Percentiles rank a stretch among this genome's conserved stretches.
Evolutionary conservation across 2,797 vertebrate species (phyloP).

Genomic region (Synaphobranchus kaupii): DNA sequence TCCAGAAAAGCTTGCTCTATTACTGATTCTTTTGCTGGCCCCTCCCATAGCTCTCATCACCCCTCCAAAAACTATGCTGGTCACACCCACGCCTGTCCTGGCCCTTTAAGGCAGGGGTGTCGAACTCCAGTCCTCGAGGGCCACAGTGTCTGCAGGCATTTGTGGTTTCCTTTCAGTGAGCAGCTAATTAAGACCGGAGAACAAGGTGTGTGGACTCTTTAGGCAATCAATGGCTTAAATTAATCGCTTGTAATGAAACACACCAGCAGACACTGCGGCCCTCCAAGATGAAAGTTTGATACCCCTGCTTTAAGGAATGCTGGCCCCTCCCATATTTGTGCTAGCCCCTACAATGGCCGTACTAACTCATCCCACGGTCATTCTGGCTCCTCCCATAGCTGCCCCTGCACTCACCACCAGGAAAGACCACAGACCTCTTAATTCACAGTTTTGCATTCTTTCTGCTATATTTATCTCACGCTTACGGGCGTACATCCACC

Average conservation of each 20-base stretch:
- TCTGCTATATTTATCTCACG: conserved; percentile 62
- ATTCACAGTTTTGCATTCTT: conserved; percentile 49
- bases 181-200: neutral
- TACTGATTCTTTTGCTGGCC: neutral
- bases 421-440: conserved; percentile 41
- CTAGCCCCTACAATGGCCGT: neutral
- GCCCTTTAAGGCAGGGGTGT: neutral
- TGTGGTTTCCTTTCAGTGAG: neutral
- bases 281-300: no score
- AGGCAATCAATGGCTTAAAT: neutral
- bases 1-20: conserved; percentile 25
- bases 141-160: neutral
- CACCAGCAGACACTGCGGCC: no score
- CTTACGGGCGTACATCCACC: conserved; percentile 52
- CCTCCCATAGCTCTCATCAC: neutral
- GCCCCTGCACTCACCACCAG: conserved; percentile 11
- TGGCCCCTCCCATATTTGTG: neutral
- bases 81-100: no score
- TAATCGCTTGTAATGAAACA: neutral
- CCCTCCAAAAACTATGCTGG: neutral
- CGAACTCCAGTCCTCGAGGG: neutral
- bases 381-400: neutral
- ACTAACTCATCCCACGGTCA: neutral
- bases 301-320: no score
- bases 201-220: neutral